Evolutionary conservation across 2,113 vertebrate species (phyloP).

Genomic region (Phalacrocorax pelagicus): DNA sequence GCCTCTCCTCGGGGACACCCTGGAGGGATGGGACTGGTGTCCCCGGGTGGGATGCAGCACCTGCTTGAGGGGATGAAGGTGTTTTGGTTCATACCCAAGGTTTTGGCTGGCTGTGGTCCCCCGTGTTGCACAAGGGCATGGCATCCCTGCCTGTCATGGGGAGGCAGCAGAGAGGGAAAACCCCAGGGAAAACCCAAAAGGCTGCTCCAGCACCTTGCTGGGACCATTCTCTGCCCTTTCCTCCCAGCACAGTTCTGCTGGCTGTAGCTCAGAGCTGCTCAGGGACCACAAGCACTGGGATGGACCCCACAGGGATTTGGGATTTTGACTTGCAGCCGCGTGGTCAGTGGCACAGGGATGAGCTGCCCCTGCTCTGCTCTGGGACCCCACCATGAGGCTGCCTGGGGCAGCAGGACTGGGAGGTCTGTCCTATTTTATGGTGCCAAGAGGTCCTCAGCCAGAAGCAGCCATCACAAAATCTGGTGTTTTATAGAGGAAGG

Average conservation of each 20-base stretch:
- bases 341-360: background rate
- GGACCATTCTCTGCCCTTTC: background rate
- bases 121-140: fast-evolving
- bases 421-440: fast-evolving
- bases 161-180: background rate
- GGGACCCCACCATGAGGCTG: background rate
- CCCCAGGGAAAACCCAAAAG: background rate
- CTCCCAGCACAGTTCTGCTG: fast-evolving
- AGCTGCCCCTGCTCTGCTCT: background rate
- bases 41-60: fast-evolving
- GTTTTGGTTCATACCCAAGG: background rate
- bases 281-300: fast-evolving
- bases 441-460: background rate
- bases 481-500: background rate
- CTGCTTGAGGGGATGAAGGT: background rate
- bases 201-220: background rate
- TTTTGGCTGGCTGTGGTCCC: background rate
- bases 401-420: background rate
- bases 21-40: background rate
- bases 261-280: background rate
- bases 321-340: background rate
- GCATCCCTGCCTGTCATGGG: fast-evolving
- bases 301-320: fast-evolving
- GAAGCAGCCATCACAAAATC: background rate
- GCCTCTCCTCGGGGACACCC: background rate